Conservation (phyloP, 2,797 vertebrate genomes). For the Phyllotis vaccarum region DNA sequence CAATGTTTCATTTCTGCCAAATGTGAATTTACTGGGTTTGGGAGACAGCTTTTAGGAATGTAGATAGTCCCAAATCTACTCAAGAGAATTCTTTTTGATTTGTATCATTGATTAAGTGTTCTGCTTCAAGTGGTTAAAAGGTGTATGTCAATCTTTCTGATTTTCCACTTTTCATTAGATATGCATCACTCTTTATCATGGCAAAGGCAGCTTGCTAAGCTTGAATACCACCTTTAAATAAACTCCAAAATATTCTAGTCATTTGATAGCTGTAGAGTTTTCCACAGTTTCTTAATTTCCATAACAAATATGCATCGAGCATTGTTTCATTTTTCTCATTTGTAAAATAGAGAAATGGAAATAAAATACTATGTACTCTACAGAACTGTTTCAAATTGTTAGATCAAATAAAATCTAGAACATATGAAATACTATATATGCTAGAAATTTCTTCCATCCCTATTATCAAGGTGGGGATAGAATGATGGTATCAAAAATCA, state of each 20-base stretch:
- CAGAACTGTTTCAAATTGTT: not conserved
- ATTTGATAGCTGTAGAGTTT: slow-evolving; percentile 26
- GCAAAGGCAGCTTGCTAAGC: not conserved
- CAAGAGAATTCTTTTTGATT: slow-evolving; percentile 17
- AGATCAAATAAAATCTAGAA: not conserved
- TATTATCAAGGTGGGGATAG: not conserved
- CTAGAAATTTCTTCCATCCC: not conserved
- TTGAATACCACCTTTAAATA: slow-evolving; percentile 51
- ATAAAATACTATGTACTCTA: slow-evolving; percentile 1
- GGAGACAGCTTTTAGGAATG: not conserved
- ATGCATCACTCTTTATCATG: not conserved
- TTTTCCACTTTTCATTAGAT: slow-evolving; percentile 8
- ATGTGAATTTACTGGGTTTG: not conserved
- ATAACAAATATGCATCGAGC: slow-evolving; percentile 18
- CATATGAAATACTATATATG: not conserved
- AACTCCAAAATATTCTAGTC: not conserved
- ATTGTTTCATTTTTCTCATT: slow-evolving; percentile 5
- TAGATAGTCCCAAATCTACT: not conserved
- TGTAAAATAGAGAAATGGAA: not conserved
- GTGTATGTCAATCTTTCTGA: slow-evolving; percentile 14
- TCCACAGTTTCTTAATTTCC: slow-evolving; percentile 16
- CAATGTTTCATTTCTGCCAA: not conserved
- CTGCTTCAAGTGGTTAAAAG: slow-evolving; percentile 21
- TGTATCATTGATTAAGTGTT: not conserved
- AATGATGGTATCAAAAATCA: not conserved